Conservation (phyloP, 92 coral and sea anemone genomes). For the Palythoa grandiflora region DNA sequence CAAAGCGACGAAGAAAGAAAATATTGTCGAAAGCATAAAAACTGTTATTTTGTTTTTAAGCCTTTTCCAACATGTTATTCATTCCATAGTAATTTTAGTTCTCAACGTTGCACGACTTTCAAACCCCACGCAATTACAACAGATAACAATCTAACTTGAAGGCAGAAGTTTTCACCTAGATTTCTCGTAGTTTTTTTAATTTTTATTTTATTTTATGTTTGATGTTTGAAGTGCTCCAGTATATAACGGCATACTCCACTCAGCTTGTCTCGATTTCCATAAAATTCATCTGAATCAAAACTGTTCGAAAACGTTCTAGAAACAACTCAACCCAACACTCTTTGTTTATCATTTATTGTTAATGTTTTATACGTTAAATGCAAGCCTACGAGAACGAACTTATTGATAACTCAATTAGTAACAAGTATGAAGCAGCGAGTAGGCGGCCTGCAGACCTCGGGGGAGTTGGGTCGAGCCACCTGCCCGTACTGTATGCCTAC, state of each 20-base stretch:
- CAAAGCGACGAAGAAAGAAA: too few species aligned
- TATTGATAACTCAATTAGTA: conserved; percentile 13
- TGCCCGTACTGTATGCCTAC: neutral
- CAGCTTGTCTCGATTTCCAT: too few species aligned
- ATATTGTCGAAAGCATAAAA: neutral
- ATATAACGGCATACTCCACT: too few species aligned
- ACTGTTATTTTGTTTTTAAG: neutral
- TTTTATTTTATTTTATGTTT: too few species aligned
- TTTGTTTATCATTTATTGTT: neutral
- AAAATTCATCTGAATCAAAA: too few species aligned
- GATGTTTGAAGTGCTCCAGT: neutral
- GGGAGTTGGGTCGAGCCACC: conserved; percentile 2
- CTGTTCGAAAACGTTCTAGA: neutral
- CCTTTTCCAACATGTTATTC: neutral
- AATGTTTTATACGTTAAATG: neutral
- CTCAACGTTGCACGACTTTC: neutral
- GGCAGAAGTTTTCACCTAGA: neutral
- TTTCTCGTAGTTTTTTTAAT: too few species aligned
- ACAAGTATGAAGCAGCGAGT: neutral
- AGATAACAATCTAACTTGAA: neutral
- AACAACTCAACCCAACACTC: neutral
- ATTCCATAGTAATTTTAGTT: too few species aligned
- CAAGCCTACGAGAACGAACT: neutral
- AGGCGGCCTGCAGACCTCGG: conserved; percentile 15
- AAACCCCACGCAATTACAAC: neutral